Conservation (phyloP, 2,797 vertebrate species). For the Cuniculus paca region DNA sequence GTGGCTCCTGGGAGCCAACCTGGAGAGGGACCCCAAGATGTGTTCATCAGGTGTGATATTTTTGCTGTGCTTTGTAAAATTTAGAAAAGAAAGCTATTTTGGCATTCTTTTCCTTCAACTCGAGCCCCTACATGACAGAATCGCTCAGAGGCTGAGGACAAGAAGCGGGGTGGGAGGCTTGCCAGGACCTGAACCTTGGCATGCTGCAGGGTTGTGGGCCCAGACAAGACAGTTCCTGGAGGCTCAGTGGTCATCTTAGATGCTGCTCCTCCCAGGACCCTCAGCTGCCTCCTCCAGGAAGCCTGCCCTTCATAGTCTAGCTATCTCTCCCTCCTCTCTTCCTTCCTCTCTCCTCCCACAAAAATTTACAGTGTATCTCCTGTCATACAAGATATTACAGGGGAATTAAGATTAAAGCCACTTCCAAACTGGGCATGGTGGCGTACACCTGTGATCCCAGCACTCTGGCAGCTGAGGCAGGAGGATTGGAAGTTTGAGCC, state of each 20-base stretch:
- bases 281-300: not conserved
- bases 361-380: not conserved
- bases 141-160: not conserved
- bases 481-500: not conserved
- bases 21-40: not conserved
- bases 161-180: not conserved
- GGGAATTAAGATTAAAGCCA: not conserved
- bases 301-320: not conserved
- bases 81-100: not conserved
- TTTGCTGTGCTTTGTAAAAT: not conserved
- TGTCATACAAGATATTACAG: not conserved
- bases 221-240: not conserved
- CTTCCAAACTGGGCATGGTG: not conserved
- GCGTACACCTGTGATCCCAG: not conserved
- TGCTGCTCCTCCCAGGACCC: not conserved
- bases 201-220: not conserved
- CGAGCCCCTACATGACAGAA: not conserved
- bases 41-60: not conserved
- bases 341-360: not conserved
- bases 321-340: accelerated
- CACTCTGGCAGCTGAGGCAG: not conserved
- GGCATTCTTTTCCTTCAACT: not conserved
- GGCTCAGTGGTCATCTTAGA: not conserved
- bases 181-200: too few relatives aligned
- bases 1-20: not conserved